Percentiles rank a stretch among this genome's conserved stretches.
phyloP scores from a whole-genome alignment of 2,888 invertebrate species.

The Luffia ferchaultella region DNA sequence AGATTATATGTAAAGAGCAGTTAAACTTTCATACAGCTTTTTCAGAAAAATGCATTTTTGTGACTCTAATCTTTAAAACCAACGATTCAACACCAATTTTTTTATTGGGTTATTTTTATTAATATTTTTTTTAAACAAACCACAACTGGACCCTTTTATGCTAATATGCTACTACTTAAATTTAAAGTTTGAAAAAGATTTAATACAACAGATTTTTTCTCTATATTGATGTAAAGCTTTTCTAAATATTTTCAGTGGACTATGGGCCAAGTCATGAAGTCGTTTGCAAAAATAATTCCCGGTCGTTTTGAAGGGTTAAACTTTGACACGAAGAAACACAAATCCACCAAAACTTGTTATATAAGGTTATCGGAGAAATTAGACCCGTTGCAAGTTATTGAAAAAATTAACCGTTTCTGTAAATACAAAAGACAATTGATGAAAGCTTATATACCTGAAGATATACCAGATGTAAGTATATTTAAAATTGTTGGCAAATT shows the following conservation, averaged over 20 bases:
- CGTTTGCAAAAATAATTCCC: neutral
- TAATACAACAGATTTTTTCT: too few species aligned
- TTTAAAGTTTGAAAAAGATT: too few species aligned
- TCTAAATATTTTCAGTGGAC: neutral
- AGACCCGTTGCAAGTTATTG: constrained; percentile 24
- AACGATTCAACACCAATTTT: too few species aligned
- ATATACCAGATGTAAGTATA: constrained; percentile 32
- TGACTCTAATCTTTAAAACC: too few species aligned
- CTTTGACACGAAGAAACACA: neutral
- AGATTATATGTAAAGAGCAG: too few species aligned
- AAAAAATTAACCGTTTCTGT: constrained; percentile 18
- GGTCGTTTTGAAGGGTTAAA: neutral
- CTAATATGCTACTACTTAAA: too few species aligned
- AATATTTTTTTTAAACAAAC: too few species aligned
- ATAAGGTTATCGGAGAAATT: constrained; percentile 27
- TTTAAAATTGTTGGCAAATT: neutral
- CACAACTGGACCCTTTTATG: too few species aligned
- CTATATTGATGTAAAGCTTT: too few species aligned
- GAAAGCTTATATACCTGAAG: constrained; percentile 24
- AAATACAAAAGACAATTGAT: constrained; percentile 7
- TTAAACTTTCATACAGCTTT: too few species aligned
- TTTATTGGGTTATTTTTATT: too few species aligned
- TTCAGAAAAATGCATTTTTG: too few species aligned
- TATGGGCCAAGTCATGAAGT: neutral
- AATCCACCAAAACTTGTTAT: constrained; percentile 21